Evolutionary conservation across 92 coral and sea anemone species (phyloP), one percentile per base, ranked within the genome.

Genomic region (Metridium senile): DNA sequence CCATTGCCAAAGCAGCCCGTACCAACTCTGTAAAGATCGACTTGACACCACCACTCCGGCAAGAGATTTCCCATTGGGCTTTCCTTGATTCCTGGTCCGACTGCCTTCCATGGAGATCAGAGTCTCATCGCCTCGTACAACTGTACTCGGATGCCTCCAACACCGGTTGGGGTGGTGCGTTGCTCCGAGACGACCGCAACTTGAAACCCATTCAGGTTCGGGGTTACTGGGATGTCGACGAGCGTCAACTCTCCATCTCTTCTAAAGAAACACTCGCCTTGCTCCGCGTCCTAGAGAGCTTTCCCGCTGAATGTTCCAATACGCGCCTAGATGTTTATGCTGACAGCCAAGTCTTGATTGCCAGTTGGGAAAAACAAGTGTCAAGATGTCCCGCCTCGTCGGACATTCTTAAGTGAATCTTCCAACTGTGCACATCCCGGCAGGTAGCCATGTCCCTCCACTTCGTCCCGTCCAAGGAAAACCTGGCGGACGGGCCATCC

Each of bases 401-500:
- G 25, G 79, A 47, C 1, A 72, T 54, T 29, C 46, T 72, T 33
- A 70, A 54, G 22, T n/a, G 9, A 7, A 3, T 72, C 49, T 72
- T 72, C 26, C 27, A 72, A 4, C 47, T 72, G 21, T 72, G 77
- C 30, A 1, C 77, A 1, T 26, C 66, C 9, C 0, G 21, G 66
- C 67, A 76, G 16, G 32, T 82, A 70, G 63, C 19, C 54, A 27
- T 71, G 28, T 1, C 35, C 57, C 68, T 84, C 16, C 58, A 62
- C 1, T 77, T 53, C 71, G 80, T 78, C 19, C 80, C 92, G 20
- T 78, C 86, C 17, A 70, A 66, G 19, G 78, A 84, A 9, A 88
- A 79, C 77, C 84, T 66, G 2, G 72, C 93, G 0, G 88, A 88
- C 51, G 62, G 21, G 23, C 86, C 84, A 20, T 83, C 93, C 29